Conservation (phyloP, 2,888 invertebrate genomes). For the Rhagonycha fulva region DNA sequence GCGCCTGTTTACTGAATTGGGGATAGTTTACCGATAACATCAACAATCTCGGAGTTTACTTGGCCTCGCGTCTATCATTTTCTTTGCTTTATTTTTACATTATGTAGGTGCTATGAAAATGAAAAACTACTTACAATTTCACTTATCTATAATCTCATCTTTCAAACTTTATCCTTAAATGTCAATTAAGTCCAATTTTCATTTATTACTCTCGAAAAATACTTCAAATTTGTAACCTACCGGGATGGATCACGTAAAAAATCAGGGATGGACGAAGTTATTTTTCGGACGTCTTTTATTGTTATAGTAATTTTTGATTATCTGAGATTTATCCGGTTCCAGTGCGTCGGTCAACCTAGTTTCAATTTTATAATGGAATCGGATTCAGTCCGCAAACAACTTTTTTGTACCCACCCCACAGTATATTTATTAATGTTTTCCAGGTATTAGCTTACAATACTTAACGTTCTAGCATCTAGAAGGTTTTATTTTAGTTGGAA, state of each 20-base stretch:
- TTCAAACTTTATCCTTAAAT: neutral
- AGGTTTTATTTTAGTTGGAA: no score
- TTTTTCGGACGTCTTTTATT: no score
- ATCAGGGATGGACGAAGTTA: no score
- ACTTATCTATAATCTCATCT: neutral
- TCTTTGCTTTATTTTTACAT: constrained; percentile 45
- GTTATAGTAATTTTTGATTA: no score
- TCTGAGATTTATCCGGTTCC: no score
- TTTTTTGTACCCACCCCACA: no score
- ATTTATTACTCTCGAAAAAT: neutral
- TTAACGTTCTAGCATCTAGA: no score
- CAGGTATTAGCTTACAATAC: no score
- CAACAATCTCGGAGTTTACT: constrained; percentile 53
- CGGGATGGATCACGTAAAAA: neutral
- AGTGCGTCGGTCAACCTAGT: no score
- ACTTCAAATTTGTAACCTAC: neutral
- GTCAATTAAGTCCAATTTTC: neutral
- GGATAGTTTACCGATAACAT: constrained; percentile 53
- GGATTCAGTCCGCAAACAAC: no score
- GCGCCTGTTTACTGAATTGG: constrained; percentile 52
- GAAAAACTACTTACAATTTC: constrained; percentile 1
- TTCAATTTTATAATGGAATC: no score
- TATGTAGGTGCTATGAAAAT: constrained; percentile 2
- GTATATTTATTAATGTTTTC: no score
- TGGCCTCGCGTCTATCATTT: constrained; percentile 54